Evolutionary conservation across 1,140 invertebrate genomes (phyloP).

Genomic region (Leptonema lineaticorne): DNA sequence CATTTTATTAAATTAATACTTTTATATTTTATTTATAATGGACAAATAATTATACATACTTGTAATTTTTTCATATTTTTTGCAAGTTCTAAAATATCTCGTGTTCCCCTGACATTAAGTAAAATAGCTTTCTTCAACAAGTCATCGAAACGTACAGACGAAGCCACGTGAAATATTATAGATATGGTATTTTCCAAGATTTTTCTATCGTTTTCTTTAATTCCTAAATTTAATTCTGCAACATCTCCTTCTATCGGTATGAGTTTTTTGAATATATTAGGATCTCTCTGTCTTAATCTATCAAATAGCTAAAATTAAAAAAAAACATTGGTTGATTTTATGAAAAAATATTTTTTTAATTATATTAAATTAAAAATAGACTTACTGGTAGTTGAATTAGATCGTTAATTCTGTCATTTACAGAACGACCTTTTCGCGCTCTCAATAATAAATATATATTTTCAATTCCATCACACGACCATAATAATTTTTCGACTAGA

Average conservation of each 20-base stretch:
- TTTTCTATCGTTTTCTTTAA: conserved; percentile 27
- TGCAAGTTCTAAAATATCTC: conserved; percentile 56
- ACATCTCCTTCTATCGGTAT: conserved; percentile 63
- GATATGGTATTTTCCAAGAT: conserved; percentile 46
- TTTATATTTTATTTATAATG: not conserved
- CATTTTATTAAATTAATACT: not conserved
- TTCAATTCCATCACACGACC: conserved; percentile 61
- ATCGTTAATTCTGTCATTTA: conserved; percentile 49
- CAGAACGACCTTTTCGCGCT: conserved; percentile 59
- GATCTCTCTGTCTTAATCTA: conserved; percentile 50
- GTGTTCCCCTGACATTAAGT: conserved; percentile 57
- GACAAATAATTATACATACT: conserved; percentile 20
- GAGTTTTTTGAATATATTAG: conserved; percentile 51
- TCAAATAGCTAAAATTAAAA: conserved; percentile 43
- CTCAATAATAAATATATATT: conserved; percentile 65
- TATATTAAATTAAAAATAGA: not conserved
- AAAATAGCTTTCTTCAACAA: conserved; percentile 61
- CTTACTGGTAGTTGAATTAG: conserved; percentile 33
- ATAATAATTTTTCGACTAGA: conserved; percentile 67
- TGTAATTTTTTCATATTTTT: conserved; percentile 58
- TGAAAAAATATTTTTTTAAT: not conserved
- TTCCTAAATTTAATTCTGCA: conserved; percentile 41
- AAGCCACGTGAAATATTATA: conserved; percentile 34
- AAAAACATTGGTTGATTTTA: not conserved
- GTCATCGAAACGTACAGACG: conserved; percentile 69